These are phyloP conservation scores for Noctua comes DNA, from an alignment of 2,888 invertebrate species.

Conservation along the genomic window DNA sequence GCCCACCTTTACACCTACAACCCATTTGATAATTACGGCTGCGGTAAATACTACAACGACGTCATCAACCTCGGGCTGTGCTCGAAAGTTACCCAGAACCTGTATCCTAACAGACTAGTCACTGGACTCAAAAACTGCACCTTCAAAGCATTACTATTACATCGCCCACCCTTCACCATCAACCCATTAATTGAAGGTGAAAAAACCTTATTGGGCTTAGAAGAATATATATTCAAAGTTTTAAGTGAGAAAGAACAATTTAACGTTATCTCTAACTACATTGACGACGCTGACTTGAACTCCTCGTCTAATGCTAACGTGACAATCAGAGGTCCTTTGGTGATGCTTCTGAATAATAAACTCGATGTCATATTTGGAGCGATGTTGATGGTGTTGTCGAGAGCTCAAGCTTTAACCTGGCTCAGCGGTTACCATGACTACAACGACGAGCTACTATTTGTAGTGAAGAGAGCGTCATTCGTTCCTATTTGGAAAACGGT, in stretches of 20 bases:
- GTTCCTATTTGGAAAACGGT: constrained; percentile 69
- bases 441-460: constrained; percentile 69
- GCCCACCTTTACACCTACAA: constrained; percentile 77
- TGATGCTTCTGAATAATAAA: constrained; percentile 62
- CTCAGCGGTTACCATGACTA: constrained; percentile 69
- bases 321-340: constrained; percentile 58
- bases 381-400: constrained; percentile 55
- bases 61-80: constrained; percentile 76
- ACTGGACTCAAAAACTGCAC: constrained; percentile 76
- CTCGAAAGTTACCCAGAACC: constrained; percentile 45
- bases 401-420: constrained; percentile 66
- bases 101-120: constrained; percentile 72
- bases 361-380: constrained; percentile 66
- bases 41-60: constrained; percentile 76
- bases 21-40: constrained; percentile 78
- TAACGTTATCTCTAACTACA: constrained; percentile 50
- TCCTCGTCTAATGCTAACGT: constrained; percentile 48
- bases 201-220: constrained; percentile 53
- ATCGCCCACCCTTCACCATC: constrained; percentile 76
- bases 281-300: constrained; percentile 27
- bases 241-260: constrained; percentile 57
- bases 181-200: constrained; percentile 54
- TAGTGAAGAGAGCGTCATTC: constrained; percentile 69
- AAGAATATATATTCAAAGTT: constrained; percentile 57
- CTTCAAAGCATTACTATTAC: constrained; percentile 69